These are phyloP conservation scores for Drosophila kuntzei DNA, from an alignment of 2,888 invertebrate genomes.

Conservation along the genomic window DNA sequence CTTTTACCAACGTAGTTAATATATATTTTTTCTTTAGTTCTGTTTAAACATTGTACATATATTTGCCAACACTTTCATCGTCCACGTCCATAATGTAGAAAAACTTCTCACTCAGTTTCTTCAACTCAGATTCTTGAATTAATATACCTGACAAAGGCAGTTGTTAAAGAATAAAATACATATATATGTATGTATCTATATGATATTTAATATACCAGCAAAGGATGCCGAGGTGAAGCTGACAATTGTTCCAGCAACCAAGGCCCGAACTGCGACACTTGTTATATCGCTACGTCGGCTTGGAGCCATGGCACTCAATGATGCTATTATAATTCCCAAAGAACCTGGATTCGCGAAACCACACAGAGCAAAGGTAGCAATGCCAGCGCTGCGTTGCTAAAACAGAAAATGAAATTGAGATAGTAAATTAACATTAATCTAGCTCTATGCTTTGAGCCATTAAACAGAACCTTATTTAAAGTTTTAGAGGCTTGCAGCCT, in stretches of 20 bases:
- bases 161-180: not conserved
- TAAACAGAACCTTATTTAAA: no score
- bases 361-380: conserved; percentile 95
- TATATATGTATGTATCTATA: not conserved
- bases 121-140: conserved; percentile 8
- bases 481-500: no score
- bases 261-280: conserved; percentile 21
- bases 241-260: conserved; percentile 50
- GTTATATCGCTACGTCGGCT: conserved; percentile 22
- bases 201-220: conserved; percentile 39
- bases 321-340: conserved; percentile 92
- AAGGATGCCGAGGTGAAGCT: conserved; percentile 58
- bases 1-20: conserved; percentile 17
- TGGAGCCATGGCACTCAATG: conserved; percentile 91
- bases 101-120: not conserved
- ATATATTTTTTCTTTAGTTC: not conserved
- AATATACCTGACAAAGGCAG: conserved; percentile 32
- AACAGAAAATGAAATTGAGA: not conserved
- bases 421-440: not conserved
- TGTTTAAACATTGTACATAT: conserved; percentile 11
- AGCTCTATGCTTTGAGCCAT: no score
- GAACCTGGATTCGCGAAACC: conserved; percentile 95
- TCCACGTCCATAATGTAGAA: not conserved
- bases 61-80: not conserved
- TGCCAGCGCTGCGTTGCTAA: conserved; percentile 90